phyloP scores from a whole-genome alignment of 2,113 vertebrate species.

The Oreocharis arfaki region DNA sequence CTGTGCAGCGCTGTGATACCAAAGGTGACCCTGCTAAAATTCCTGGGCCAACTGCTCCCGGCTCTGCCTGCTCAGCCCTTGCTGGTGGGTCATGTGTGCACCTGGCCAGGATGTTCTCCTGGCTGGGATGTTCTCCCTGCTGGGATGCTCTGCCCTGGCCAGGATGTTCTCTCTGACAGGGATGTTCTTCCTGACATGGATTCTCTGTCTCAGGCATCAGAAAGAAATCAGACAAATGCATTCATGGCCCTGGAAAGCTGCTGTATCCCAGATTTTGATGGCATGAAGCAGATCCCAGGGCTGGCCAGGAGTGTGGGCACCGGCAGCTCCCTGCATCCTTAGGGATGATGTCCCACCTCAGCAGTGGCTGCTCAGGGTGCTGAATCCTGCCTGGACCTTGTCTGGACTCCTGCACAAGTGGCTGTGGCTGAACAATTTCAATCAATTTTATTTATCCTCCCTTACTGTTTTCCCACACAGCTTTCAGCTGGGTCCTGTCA shows the following conservation, averaged over 20 bases:
- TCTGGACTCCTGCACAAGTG: not conserved
- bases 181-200: not conserved
- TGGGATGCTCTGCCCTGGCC: not conserved
- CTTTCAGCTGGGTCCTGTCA: not conserved
- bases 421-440: not conserved
- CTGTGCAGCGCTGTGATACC: not conserved
- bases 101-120: not conserved
- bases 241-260: not conserved
- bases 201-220: not conserved
- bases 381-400: not conserved
- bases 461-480: not conserved
- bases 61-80: not conserved
- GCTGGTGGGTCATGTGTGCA: fast-evolving
- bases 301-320: not conserved
- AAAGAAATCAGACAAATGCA: not conserved
- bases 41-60: fast-evolving
- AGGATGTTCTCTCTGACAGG: not conserved
- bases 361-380: not conserved
- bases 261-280: not conserved
- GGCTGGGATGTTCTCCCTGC: not conserved
- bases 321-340: not conserved
- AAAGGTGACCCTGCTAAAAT: slow-evolving; percentile 53
- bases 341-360: not conserved
- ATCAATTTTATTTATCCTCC: not conserved
- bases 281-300: fast-evolving